Evolutionary conservation across 2,797 vertebrate species (phyloP).

Genomic region (Gymnocypris eckloni): DNA sequence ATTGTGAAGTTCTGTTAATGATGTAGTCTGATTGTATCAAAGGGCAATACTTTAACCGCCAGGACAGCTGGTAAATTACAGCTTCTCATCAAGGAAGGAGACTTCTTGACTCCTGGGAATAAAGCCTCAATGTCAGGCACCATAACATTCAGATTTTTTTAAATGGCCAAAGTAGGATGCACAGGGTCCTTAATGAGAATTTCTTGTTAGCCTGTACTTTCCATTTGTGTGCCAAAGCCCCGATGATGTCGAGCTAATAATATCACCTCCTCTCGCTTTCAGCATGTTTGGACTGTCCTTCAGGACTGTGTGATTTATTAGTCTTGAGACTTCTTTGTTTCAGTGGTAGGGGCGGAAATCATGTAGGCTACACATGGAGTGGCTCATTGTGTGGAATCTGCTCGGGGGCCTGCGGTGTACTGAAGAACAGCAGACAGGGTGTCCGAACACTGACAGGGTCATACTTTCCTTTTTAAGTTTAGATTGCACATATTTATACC

Average conservation of each 20-base stretch:
- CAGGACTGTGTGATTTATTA: slow-evolving; percentile 57
- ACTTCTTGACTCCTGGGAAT: not conserved
- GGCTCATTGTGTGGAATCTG: slow-evolving; percentile 15
- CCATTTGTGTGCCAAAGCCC: slow-evolving; percentile 39
- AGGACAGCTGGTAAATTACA: slow-evolving; percentile 27
- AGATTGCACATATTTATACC: slow-evolving; percentile 4
- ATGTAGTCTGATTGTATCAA: slow-evolving; percentile 15
- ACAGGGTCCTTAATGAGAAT: slow-evolving; percentile 18
- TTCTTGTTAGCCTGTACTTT: not conserved
- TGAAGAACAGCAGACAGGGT: not conserved
- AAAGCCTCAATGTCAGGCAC: not conserved
- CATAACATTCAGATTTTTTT: not conserved
- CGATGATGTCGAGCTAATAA: slow-evolving; percentile 45
- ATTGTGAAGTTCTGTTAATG: slow-evolving; percentile 17
- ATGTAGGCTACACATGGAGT: slow-evolving; percentile 6
- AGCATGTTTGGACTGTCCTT: slow-evolving; percentile 24
- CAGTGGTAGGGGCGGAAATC: slow-evolving; percentile 28
- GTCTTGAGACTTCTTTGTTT: slow-evolving; percentile 45
- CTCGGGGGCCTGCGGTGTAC: not conserved
- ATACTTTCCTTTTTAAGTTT: slow-evolving; percentile 4
- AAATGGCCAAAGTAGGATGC: not conserved
- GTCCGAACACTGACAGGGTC: slow-evolving; percentile 11
- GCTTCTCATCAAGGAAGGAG: not conserved
- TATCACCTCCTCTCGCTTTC: slow-evolving; percentile 30
- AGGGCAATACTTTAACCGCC: not conserved